phyloP scores from a whole-genome alignment of 2,888 invertebrate species.

The Lysandra bellargus region DNA sequence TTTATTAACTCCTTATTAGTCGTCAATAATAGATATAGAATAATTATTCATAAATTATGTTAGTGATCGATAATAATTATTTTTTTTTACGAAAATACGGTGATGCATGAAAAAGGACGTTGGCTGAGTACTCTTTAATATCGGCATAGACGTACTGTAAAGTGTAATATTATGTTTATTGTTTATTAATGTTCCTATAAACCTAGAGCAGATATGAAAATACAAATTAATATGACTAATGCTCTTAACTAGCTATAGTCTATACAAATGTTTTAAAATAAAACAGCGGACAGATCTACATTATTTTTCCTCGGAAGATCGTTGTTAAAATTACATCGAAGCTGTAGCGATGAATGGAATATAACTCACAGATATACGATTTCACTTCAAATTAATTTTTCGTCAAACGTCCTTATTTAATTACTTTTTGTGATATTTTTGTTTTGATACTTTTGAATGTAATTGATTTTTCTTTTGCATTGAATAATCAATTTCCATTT shows the following conservation, averaged over 20 bases:
- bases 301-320: neutral
- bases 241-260: too few species aligned
- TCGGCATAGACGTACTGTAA: neutral
- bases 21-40: too few species aligned
- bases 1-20: too few species aligned
- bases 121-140: neutral
- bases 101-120: too few species aligned
- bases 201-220: neutral
- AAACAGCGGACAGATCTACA: neutral
- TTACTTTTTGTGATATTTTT: neutral
- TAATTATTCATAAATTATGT: too few species aligned
- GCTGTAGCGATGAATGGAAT: slow-evolving; percentile 18
- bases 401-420: neutral
- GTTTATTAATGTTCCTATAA: neutral
- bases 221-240: neutral
- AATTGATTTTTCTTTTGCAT: neutral
- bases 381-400: neutral
- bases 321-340: slow-evolving; percentile 32
- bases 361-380: neutral
- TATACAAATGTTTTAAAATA: neutral
- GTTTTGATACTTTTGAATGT: neutral
- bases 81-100: too few species aligned
- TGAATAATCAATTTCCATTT: neutral
- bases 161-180: too few species aligned
- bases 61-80: too few species aligned